phyloP scores from a whole-genome alignment of 2,888 invertebrate genomes.

The Drosophila ochracea region DNA sequence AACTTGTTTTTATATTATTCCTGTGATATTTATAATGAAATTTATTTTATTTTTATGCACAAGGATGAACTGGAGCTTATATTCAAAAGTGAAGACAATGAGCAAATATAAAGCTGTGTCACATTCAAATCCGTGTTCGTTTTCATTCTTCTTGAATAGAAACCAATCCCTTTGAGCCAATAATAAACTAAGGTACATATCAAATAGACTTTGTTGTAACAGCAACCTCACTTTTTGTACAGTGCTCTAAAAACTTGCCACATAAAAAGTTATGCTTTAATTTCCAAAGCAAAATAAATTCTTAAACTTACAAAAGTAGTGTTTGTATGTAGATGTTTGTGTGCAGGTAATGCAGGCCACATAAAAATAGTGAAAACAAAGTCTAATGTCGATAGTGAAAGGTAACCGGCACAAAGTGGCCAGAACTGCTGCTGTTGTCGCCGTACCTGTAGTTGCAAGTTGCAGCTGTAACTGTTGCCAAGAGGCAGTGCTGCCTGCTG shows the following conservation, averaged over 20 bases:
- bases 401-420: constrained; percentile 49
- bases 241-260: neutral
- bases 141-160: neutral
- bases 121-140: neutral
- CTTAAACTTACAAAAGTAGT: constrained; percentile 1
- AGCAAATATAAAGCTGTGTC: neutral
- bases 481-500: constrained; percentile 17
- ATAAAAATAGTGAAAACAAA: constrained; percentile 60
- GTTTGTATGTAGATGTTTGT: neutral
- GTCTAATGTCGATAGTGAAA: constrained; percentile 71
- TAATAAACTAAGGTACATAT: neutral
- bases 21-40: neutral
- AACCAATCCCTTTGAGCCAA: neutral
- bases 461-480: constrained; percentile 6
- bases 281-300: neutral
- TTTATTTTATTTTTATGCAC: neutral
- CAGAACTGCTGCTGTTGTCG: constrained; percentile 27
- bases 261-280: constrained; percentile 7
- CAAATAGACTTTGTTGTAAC: neutral
- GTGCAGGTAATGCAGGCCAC: constrained; percentile 33
- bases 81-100: neutral
- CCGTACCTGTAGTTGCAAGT: constrained; percentile 24
- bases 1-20: neutral
- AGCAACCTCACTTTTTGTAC: neutral
- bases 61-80: neutral